Conservation (phyloP, 2,888 invertebrate genomes). For the Empis stercorea region DNA sequence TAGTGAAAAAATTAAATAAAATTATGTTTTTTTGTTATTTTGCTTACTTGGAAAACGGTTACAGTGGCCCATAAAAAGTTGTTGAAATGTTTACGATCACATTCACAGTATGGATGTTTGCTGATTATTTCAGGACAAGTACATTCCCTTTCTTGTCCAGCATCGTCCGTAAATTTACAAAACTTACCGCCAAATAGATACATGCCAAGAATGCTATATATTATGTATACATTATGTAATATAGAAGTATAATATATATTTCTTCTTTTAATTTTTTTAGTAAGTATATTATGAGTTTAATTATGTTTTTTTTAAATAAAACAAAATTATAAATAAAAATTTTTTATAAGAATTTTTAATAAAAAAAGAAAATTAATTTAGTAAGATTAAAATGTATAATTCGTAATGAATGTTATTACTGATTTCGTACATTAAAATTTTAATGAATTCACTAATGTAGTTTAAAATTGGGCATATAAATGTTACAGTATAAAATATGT, state of each 20-base stretch:
- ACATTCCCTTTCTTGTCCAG: slow-evolving; percentile 73
- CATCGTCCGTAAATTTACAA: slow-evolving; percentile 90
- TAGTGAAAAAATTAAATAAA: slow-evolving; percentile 1
- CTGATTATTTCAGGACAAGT: slow-evolving; percentile 85
- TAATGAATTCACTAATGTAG: too few species aligned
- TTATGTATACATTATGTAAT: slow-evolving; percentile 15
- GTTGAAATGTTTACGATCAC: slow-evolving; percentile 98
- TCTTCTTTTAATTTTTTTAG: slow-evolving; percentile 8
- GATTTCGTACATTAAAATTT: too few species aligned
- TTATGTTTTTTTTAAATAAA: slow-evolving; percentile 8
- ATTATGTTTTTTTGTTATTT: background rate
- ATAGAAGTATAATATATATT: slow-evolving; percentile 14
- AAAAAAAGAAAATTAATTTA: too few species aligned
- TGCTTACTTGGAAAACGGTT: slow-evolving; percentile 91
- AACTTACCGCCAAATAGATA: slow-evolving; percentile 99
- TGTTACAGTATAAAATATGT: too few species aligned
- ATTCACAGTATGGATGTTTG: slow-evolving; percentile 80
- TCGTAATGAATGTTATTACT: too few species aligned
- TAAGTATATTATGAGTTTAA: slow-evolving; percentile 8
- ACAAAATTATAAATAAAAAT: background rate
- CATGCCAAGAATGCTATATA: slow-evolving; percentile 93
- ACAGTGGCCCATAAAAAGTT: slow-evolving; percentile 95
- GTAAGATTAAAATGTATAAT: too few species aligned
- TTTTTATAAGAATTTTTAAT: too few species aligned
- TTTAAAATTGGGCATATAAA: too few species aligned